phyloP scores from a whole-genome alignment of 2,888 invertebrate genomes.

The Erannis defoliaria region DNA sequence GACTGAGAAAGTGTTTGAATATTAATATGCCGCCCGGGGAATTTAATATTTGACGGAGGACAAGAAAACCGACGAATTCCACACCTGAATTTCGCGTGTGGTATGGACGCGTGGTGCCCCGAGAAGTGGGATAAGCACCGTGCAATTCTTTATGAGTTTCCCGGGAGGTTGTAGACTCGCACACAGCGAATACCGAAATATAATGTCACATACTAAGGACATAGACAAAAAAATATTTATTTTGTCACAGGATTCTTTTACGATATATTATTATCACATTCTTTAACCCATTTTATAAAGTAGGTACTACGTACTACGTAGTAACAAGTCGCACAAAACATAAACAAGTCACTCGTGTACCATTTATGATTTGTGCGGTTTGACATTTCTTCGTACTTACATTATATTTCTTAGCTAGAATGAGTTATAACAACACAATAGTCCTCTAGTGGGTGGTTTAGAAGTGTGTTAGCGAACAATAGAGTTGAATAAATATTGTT shows the following conservation, averaged over 20 bases:
- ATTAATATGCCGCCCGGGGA: slow-evolving; percentile 69
- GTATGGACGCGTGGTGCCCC: slow-evolving; percentile 63
- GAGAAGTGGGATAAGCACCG: slow-evolving; percentile 54
- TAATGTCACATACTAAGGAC: slow-evolving; percentile 43
- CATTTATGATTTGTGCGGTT: slow-evolving; percentile 4
- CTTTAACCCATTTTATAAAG: too few species aligned
- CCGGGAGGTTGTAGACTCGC: slow-evolving; percentile 44
- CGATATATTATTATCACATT: slow-evolving; percentile 24
- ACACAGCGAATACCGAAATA: slow-evolving; percentile 29
- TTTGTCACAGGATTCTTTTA: slow-evolving; percentile 34
- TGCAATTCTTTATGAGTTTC: slow-evolving; percentile 65
- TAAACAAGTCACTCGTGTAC: not conserved
- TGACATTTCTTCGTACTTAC: not conserved
- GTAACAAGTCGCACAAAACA: too few species aligned
- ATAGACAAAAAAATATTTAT: slow-evolving; percentile 37
- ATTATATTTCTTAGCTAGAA: slow-evolving; percentile 10
- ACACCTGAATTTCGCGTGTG: slow-evolving; percentile 67
- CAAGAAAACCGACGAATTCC: slow-evolving; percentile 63
- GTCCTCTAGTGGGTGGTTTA: slow-evolving; percentile 5
- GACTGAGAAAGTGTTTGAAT: slow-evolving; percentile 66
- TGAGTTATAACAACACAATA: slow-evolving; percentile 10
- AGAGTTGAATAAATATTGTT: slow-evolving; percentile 41
- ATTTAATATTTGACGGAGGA: slow-evolving; percentile 75
- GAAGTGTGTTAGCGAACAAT: slow-evolving; percentile 4
- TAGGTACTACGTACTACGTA: too few species aligned